These are phyloP conservation scores for Actenoides hombroni DNA, from an alignment of 2,113 vertebrate species.

Conservation along the genomic window DNA sequence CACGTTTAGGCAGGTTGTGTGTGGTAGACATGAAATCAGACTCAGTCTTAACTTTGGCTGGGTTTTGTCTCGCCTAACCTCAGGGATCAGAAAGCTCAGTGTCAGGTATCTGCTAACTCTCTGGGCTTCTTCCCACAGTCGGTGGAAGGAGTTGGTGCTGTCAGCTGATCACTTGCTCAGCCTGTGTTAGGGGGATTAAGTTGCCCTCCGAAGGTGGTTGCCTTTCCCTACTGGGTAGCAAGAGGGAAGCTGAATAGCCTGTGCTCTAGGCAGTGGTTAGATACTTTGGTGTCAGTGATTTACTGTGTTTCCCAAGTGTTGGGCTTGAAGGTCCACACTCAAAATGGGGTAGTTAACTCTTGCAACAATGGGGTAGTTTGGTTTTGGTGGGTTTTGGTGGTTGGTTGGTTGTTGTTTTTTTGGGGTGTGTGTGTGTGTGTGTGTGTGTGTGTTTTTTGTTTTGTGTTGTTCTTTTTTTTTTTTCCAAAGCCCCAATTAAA, in stretches of 20 bases:
- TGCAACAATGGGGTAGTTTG: not conserved
- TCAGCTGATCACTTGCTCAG: not conserved
- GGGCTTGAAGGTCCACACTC: not conserved
- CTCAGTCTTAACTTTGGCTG: not conserved
- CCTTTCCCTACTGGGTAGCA: not conserved
- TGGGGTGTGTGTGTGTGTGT: not conserved
- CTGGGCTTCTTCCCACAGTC: not conserved
- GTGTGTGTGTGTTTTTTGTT: no score
- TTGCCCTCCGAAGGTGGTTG: not conserved
- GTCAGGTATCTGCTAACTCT: not conserved
- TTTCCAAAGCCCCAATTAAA: not conserved
- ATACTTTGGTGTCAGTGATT: not conserved
- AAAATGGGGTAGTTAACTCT: not conserved
- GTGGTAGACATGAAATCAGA: not conserved
- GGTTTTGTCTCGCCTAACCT: not conserved
- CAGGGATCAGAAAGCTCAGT: not conserved
- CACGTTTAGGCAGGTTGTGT: not conserved
- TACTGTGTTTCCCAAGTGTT: not conserved
- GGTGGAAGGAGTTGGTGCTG: not conserved
- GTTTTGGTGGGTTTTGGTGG: no score
- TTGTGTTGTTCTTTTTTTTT: not conserved
- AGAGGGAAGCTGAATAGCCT: not conserved
- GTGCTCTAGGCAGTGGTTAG: not conserved
- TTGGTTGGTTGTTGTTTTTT: rapidly evolving
- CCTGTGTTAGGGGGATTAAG: rapidly evolving